A percentile compares a stretch with the other conserved stretches of the same genome.
Conservation (phyloP, 2,888 invertebrate species). For the Allolobophora icterica region DNA sequence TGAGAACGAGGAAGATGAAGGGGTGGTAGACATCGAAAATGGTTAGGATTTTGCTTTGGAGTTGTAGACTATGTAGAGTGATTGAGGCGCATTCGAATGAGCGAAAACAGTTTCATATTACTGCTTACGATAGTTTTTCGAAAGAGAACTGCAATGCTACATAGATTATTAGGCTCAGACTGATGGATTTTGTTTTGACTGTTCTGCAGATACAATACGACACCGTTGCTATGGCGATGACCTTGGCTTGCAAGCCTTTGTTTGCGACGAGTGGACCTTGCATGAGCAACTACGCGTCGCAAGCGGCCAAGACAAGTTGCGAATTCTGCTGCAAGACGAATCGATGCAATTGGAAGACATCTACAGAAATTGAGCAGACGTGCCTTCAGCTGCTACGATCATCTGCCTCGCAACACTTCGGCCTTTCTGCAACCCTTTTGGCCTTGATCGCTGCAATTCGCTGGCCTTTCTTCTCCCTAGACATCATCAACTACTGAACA, state of each 20-base stretch:
- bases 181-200: neutral
- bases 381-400: neutral
- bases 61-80: too few species aligned
- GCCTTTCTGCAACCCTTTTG: neutral
- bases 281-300: neutral
- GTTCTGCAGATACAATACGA: constrained; percentile 2
- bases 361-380: neutral
- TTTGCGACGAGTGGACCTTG: neutral
- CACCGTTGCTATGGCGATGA: neutral
- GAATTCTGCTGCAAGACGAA: neutral
- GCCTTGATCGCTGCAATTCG: constrained; percentile 6
- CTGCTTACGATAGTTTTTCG: too few species aligned
- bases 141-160: too few species aligned
- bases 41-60: too few species aligned
- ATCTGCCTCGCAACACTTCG: neutral
- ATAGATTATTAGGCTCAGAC: too few species aligned
- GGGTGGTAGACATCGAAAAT: too few species aligned
- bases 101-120: too few species aligned
- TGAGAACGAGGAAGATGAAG: too few species aligned
- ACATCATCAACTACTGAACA: neutral
- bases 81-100: too few species aligned
- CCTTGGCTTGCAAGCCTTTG: neutral
- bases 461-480: neutral
- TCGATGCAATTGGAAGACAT: neutral
- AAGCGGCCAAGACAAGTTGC: neutral